Evolutionary conservation across 37 sponge, comb jelly and placozoan species (phyloP), one percentile per base, ranked within the genome.

Genomic region (Halisarca cf. caerulea): DNA sequence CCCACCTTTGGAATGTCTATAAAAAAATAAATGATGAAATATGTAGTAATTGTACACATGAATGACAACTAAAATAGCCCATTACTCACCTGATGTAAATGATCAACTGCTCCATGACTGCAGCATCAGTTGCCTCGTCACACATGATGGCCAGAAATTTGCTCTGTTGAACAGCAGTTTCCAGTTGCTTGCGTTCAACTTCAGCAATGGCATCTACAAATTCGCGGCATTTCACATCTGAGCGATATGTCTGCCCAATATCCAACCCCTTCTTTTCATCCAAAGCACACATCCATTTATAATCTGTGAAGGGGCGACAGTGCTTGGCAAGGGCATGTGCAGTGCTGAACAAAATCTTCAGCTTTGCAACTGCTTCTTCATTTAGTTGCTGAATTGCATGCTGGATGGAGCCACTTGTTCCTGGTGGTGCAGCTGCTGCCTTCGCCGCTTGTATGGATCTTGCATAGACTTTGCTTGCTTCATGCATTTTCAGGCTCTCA

Each of bases 251-350:
- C 39, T 30, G 25, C 25, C 77, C 77, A 38, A 74, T 35, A 74
- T 74, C 77, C 35, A 74, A 40, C 35, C 77, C 77, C 77, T 74
- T 74, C 45, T 40, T 74, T 40, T 74, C 77, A 17, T 74, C 77
- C 41, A 74, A 35, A 74, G 36, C 77, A 74, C 77, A 74, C 77
- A 74, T 74, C 77, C 77, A 74, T 35, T 40, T 40, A 30, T 40
- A 38, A 40, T 74, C 77, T 40, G 43, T 74, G 17, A 74, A 39
- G 27, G 77, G 77, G 8, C 77, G 35, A 74, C 77, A 36, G 25
- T 30, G 25, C 43, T 74, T 74, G 77, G 77, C 77, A 74, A 74
- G 35, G 36, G 77, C 77, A 39, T 74, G 77, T 30, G 77, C 77
- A 40, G 35, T 74, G 35, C 77, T 9, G 2, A 74, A 74, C 36